Base-by-base conservation (phyloP, 2,797 vertebrate species). In the Aphelocoma californica region DNA sequence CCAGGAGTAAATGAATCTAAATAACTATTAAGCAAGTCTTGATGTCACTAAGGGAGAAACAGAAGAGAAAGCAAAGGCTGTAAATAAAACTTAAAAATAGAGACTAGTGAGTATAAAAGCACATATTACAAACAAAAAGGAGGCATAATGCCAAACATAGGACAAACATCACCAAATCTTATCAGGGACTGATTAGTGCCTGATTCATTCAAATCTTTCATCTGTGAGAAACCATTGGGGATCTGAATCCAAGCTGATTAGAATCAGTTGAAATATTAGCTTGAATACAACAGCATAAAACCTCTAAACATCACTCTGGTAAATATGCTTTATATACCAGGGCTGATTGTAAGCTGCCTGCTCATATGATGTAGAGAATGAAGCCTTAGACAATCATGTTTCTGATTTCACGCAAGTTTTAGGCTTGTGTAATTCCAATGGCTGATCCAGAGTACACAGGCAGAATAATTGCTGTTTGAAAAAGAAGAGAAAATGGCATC, bases 241-340 rank as follows among this genome's bases (percentile, higher is more conserved):
- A 62, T 77, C 48, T 50, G 83, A 95, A 92, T 45, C 40, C 64
- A 67, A 86, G 34, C 29, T 85, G 83, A 87, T 85, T 70, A 85
- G 56, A 93, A 87, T 84, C 81, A 73, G 38, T 53, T 83, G 90
- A 92, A 96, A 90, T 88, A 93, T 79, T 92, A 93, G 50, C 83
- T 84, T 51, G 19, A 80, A 53, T 66, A 77, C 18, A 86, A 47
- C 0, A 4, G 38, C 64, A 53, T 53, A 53, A 94, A 93, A 36
- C 64, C 36, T 82, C 64, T 42, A 62, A 95, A 81, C 12, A 47
- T 42, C 51, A 67, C 38, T 57, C 50, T 71, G 38, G 54, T 69
- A 81, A 82, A 86, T 47, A 88, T 12, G 24, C 31, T 95, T 90
- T 88, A 50, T 77, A 54, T 25, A 50, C 14, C 12, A 74, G 54